Conservation (phyloP, 2,113 vertebrate genomes). For the Sula dactylatra region DNA sequence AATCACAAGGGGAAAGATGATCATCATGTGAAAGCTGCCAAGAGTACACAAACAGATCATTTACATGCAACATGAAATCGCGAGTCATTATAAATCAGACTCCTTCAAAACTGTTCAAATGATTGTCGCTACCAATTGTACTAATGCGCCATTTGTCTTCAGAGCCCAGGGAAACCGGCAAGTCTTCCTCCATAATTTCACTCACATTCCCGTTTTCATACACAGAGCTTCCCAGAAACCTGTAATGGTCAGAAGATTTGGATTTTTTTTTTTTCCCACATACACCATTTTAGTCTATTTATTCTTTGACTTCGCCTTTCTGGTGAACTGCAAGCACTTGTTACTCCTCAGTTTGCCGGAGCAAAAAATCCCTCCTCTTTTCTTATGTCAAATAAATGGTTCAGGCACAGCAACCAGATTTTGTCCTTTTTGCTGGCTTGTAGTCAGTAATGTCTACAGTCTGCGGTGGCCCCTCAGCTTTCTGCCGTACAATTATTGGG, state of each 20-base stretch:
- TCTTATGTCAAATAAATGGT: rapidly evolving
- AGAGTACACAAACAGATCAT: neutral
- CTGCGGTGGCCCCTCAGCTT: slow-evolving; percentile 74
- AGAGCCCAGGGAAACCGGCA: neutral
- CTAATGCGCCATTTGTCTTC: neutral
- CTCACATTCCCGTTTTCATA: neutral
- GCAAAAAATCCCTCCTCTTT: neutral
- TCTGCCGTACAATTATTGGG: slow-evolving; percentile 83
- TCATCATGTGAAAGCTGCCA: neutral
- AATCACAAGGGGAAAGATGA: neutral
- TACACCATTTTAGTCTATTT: neutral
- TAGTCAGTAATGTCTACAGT: slow-evolving; percentile 84
- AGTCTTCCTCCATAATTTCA: neutral
- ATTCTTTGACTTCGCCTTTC: neutral
- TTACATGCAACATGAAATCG: neutral
- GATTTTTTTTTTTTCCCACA: neutral
- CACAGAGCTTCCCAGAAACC: neutral
- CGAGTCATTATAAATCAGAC: neutral
- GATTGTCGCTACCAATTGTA: neutral
- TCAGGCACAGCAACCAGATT: slow-evolving; percentile 76
- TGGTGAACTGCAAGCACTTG: neutral
- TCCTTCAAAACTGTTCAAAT: neutral
- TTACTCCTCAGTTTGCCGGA: neutral
- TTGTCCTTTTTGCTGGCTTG: slow-evolving; percentile 60
- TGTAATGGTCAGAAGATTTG: neutral